These are phyloP conservation scores for Natrix natrix DNA, from an alignment of 2,797 vertebrate genomes.

Conservation along the genomic window DNA sequence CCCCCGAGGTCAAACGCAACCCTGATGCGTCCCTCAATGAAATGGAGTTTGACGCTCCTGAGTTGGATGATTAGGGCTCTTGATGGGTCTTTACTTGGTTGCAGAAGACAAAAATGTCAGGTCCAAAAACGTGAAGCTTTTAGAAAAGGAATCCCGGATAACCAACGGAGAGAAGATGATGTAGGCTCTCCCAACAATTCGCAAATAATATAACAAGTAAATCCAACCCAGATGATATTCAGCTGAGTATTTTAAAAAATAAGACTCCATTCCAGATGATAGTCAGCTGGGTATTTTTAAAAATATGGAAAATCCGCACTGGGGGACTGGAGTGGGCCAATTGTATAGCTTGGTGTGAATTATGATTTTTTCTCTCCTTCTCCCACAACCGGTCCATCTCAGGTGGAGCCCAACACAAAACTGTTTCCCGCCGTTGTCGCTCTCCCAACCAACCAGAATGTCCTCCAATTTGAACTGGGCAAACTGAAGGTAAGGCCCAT, in stretches of 20 bases:
- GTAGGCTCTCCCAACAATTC: not conserved
- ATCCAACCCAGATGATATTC: not conserved
- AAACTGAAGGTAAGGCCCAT: conserved; percentile 83
- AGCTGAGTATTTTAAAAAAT: not conserved
- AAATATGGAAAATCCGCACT: not conserved
- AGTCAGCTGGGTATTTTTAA: not conserved
- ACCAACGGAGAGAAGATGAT: not conserved
- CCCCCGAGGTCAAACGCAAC: too few species aligned
- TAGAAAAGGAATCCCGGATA: not conserved
- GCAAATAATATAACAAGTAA: not conserved
- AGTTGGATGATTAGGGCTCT: not conserved
- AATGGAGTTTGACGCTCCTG: too few species aligned
- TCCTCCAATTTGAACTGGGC: conserved; percentile 89
- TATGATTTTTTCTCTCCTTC: not conserved
- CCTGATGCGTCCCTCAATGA: too few species aligned
- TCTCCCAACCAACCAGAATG: conserved; percentile 84
- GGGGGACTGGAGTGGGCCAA: not conserved
- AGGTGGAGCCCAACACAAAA: conserved; percentile 98
- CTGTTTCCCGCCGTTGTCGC: conserved; percentile 88
- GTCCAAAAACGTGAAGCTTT: not conserved
- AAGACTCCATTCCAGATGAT: not conserved
- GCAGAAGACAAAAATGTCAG: not conserved
- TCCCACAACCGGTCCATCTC: not conserved
- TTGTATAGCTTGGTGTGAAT: not conserved
- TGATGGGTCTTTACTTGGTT: not conserved